Base-by-base conservation (phyloP, 2,113 vertebrate species). In the Reinhardtius hippoglossoides region DNA sequence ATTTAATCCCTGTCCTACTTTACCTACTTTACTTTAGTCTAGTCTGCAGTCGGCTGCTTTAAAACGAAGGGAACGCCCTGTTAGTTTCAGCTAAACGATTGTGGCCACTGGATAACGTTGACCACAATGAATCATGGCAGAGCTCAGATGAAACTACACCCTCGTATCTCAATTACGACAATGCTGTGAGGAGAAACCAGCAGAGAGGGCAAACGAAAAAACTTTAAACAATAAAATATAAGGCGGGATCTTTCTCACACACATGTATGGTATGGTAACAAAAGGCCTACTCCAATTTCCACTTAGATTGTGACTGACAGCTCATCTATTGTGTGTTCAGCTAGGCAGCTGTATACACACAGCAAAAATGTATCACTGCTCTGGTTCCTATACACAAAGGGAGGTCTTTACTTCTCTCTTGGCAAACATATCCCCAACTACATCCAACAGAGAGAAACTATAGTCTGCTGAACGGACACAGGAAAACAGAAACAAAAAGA, bases 291-390 rank as follows among this genome's bases (percentile, higher is more conserved):
- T 76, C 67, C 23, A 58, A 5, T 71, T 75, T 83, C 56, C 24
- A 62, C 72, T 72, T 62, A 76, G 61, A 68, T 68, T 42, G 83
- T 66, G 83, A 88, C 73, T 82, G 85, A 93, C 69, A 81, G 85
- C 74, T 73, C 61, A 66, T 52, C 87, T 80, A 80, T 92, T 88
- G 90, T 87, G 72, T 68, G 26, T 69, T 86, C 81, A 86, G 75
- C 91, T 82, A 91, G 88, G 91, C 91, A 93, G 92, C 89, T 84
- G 83, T 79, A 89, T 71, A 90, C 78, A 92, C 86, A 80, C 62
- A 86, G 82, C 91, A 90, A 89, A 94, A 93, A 93, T 91, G 87
- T 92, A 94, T 93, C 90, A 83, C 70, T 91, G 76, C 85, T 90
- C 79, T 88, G 84, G 90, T 93, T 89, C 67, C 83, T 77, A 24